Evolutionary conservation across 1,140 invertebrate species (phyloP).

Genomic region (Atta cephalotes): DNA sequence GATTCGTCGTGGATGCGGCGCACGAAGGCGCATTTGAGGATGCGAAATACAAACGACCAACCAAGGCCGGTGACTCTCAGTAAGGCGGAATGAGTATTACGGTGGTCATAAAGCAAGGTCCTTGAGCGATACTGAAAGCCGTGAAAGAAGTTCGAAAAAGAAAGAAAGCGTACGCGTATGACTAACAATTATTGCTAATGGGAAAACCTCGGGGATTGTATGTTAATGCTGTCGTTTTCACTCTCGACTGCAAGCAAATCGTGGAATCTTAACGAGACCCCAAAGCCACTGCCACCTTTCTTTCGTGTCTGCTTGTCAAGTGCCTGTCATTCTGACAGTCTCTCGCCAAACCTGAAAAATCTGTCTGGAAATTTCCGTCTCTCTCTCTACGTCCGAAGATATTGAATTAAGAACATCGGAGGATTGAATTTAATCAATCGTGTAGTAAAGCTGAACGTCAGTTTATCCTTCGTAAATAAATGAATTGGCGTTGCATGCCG

Average conservation of each 20-base stretch:
- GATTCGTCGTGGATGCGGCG: conserved; percentile 42
- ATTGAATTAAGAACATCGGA: conserved; percentile 6
- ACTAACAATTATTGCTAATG: conserved; percentile 73
- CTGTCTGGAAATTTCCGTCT: conserved; percentile 10
- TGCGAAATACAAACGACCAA: conserved; percentile 68
- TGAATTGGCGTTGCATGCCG: neutral
- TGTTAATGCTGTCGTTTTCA: conserved; percentile 73
- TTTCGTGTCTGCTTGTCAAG: conserved; percentile 33
- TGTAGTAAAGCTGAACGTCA: neutral
- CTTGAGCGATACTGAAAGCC: conserved; percentile 56
- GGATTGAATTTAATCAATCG: neutral
- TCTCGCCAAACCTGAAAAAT: neutral
- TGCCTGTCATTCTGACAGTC: conserved; percentile 5
- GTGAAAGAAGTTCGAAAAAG: conserved; percentile 43
- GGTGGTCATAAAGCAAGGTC: conserved; percentile 63
- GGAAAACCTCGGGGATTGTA: conserved; percentile 74
- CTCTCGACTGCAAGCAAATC: conserved; percentile 46
- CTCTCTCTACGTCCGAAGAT: neutral
- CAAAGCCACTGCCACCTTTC: conserved; percentile 62
- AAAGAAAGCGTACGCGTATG: conserved; percentile 64
- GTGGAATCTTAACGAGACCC: conserved; percentile 62
- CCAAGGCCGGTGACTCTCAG: conserved; percentile 57
- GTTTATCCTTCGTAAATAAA: neutral
- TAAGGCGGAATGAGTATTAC: conserved; percentile 71
- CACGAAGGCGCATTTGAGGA: conserved; percentile 47